Percentiles rank a stretch among this genome's conserved stretches.
Conservation (phyloP, 1,140 invertebrate genomes). For the Lutraria rhynchaena region DNA sequence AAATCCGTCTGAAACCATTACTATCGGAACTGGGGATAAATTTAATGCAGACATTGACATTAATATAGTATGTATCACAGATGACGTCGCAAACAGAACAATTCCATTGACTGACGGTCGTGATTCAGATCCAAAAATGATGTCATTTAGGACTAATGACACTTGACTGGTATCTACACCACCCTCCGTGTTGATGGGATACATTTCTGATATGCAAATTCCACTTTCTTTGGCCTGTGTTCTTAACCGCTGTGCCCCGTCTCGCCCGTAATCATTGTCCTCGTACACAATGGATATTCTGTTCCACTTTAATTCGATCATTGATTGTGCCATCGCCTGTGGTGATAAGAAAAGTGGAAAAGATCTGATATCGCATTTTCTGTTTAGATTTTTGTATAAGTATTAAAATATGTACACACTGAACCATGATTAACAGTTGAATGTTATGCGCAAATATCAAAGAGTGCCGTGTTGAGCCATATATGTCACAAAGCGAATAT, state of each 20-base stretch:
- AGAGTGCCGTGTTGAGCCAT: no score
- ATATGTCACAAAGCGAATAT: no score
- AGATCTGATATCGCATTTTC: no score
- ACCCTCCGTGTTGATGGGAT: neutral
- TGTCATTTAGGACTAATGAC: neutral
- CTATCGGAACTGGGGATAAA: neutral
- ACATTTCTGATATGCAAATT: slow-evolving; percentile 37
- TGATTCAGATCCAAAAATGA: neutral
- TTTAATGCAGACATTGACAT: neutral
- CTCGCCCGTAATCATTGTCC: slow-evolving; percentile 34
- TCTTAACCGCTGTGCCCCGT: neutral
- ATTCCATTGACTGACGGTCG: slow-evolving; percentile 12
- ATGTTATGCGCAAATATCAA: no score
- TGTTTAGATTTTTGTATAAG: no score
- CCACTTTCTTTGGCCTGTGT: neutral
- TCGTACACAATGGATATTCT: slow-evolving; percentile 58
- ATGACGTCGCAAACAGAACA: slow-evolving; percentile 27
- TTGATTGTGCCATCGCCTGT: slow-evolving; percentile 34
- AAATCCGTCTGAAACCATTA: slow-evolving; percentile 51
- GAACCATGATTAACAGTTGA: no score
- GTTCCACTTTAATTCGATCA: slow-evolving; percentile 57
- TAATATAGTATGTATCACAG: slow-evolving; percentile 15
- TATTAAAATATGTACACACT: no score
- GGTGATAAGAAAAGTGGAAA: no score
- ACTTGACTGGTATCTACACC: neutral